Evolutionary conservation across 2,888 invertebrate species (phyloP).

Genomic region (Cantharis flavilabris): DNA sequence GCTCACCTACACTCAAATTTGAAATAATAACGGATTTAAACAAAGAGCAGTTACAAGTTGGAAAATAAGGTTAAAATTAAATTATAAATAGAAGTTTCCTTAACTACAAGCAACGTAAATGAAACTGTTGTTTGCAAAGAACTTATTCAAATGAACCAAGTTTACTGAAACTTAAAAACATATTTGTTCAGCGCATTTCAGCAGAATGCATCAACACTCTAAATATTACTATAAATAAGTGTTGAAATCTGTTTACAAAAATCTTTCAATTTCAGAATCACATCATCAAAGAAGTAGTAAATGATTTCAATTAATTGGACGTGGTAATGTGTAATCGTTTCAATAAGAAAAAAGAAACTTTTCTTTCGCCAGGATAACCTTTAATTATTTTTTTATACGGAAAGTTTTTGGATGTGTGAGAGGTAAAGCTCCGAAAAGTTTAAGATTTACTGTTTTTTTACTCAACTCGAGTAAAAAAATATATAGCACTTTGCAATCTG

Average conservation of each 20-base stretch:
- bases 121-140: neutral
- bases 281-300: neutral
- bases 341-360: neutral
- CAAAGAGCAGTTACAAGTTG: no score
- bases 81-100: neutral
- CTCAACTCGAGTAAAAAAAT: neutral
- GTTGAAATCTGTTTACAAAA: neutral
- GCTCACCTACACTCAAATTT: no score
- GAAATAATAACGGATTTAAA: no score
- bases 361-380: neutral
- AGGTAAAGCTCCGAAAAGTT: neutral
- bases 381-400: neutral
- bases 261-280: neutral
- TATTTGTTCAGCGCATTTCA: neutral
- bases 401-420: neutral
- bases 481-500: slow-evolving; percentile 6
- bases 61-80: neutral
- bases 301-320: neutral
- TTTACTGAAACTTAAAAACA: neutral
- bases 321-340: neutral
- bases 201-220: neutral
- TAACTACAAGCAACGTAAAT: neutral
- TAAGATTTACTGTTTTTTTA: neutral
- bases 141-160: neutral
- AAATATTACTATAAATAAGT: neutral